Evolutionary conservation across 2,113 vertebrate genomes (phyloP).

Genomic region (Pontoporia blainvillei): DNA sequence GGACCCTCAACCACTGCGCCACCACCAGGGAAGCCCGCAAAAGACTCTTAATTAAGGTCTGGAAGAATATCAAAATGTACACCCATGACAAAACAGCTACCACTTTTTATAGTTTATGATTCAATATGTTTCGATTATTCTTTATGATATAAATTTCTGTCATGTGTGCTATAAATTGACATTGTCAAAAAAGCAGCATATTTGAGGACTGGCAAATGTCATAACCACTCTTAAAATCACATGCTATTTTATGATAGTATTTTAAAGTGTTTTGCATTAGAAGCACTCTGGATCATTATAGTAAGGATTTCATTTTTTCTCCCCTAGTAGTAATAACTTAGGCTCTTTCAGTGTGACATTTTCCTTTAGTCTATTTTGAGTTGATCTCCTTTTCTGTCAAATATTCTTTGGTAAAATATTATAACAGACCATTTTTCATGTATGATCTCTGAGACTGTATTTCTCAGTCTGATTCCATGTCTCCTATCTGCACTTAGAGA

Average conservation of each 20-base stretch:
- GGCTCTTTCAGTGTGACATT: constrained; percentile 24
- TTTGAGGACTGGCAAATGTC: background rate
- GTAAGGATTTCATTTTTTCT: background rate
- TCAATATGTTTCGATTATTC: background rate
- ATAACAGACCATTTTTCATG: background rate
- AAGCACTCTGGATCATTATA: background rate
- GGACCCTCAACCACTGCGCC: too few species aligned
- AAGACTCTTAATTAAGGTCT: background rate
- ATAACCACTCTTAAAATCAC: background rate
- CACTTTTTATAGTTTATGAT: background rate
- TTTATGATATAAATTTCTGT: constrained; percentile 12
- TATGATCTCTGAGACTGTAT: constrained; percentile 18
- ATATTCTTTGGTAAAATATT: constrained; percentile 29
- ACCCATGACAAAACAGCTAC: background rate
- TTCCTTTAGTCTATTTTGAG: constrained; percentile 50
- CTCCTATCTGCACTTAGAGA: background rate
- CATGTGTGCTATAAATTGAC: background rate
- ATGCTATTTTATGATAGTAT: background rate
- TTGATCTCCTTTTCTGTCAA: constrained; percentile 28
- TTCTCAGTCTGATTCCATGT: background rate
- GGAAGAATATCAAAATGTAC: background rate
- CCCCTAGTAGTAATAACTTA: background rate
- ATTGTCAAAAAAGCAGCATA: background rate
- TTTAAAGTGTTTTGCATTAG: background rate
- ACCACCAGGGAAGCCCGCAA: background rate